Evolutionary conservation across 1,140 invertebrate genomes (phyloP), one percentile per base, ranked within the genome.

Genomic region (Asbolus verrucosus): DNA sequence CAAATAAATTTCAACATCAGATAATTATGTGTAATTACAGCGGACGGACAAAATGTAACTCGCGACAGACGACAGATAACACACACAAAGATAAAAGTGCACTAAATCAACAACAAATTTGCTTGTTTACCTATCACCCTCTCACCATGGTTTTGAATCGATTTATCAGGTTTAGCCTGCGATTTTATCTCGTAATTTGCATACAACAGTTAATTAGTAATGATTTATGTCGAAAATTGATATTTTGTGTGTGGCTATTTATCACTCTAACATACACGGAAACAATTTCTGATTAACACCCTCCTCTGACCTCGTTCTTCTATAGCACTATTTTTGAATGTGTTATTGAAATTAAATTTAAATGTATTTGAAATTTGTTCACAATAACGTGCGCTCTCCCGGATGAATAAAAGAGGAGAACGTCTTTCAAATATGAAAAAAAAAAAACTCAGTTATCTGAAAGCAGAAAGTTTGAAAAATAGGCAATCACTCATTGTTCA

Each of bases 1-100:
- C 61, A 63, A 63, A 39, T 39, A 63, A 41, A 63, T 63, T 63
- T 30, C 39, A 63, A 9, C 33, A 63, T 63, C 61, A 63, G 61
- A 63, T 63, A 63, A 63, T 63, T 63, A 63, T 11, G 19, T 27
- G 41, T 24, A 39, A 63, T 59, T 8, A 50, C 19, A 21, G 46
- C 27, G 46, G 27, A 27, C 13, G 21, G 19, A 13, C 27, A n/a
- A 54, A 27, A 13, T n/a, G 46, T 27, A 27, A 14, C 19, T 21
- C 43, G 16, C 46, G 11, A 6, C 33, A 36, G 33, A 36, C 33
- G 5, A 36, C n/a, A 36, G 33, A n/a, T 27, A 31, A n/a, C n/a
- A n/a, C n/a, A n/a, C n/a, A n/a, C n/a, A n/a, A n/a, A n/a, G 46
- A 54, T 27, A 27, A 54, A 54, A 24, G 46, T 54, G 4, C n/a